Evolutionary conservation across 2,113 vertebrate genomes (phyloP).

Genomic region (Lontra canadensis): DNA sequence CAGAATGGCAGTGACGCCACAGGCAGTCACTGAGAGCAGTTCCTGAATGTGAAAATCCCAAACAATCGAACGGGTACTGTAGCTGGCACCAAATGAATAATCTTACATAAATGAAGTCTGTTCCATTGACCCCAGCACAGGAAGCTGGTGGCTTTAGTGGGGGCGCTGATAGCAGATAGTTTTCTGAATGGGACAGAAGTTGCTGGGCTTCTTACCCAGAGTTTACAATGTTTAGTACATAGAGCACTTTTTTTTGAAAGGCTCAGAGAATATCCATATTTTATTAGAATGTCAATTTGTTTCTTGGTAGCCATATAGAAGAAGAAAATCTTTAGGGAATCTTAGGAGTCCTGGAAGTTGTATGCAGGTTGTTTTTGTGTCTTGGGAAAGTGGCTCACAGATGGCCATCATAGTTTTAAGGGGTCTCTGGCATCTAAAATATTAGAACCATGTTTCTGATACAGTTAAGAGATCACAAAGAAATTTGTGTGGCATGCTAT

Average conservation of each 20-base stretch:
- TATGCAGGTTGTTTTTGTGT: background rate
- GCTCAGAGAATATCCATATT: background rate
- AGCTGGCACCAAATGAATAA: conserved; percentile 46
- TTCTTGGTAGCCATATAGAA: background rate
- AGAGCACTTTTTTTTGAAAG: background rate
- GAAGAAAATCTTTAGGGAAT: background rate
- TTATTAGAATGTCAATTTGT: background rate
- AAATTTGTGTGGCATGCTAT: background rate
- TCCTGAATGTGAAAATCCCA: conserved; percentile 60
- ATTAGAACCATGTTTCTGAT: background rate
- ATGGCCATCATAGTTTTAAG: background rate
- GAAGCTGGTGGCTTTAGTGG: conserved; percentile 59
- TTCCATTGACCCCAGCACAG: conserved; percentile 29
- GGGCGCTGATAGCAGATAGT: background rate
- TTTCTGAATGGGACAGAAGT: background rate
- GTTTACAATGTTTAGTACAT: background rate
- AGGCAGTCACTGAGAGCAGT: conserved; percentile 61
- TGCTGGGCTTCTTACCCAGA: background rate
- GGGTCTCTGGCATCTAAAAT: background rate
- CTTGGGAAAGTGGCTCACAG: background rate
- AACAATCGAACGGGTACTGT: conserved; percentile 66
- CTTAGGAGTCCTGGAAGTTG: background rate
- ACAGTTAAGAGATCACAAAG: background rate
- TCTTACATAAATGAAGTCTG: background rate
- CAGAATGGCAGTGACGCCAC: conserved; percentile 62